Evolutionary conservation across 2,888 invertebrate species (phyloP).

Genomic region (Acleris holmiana): DNA sequence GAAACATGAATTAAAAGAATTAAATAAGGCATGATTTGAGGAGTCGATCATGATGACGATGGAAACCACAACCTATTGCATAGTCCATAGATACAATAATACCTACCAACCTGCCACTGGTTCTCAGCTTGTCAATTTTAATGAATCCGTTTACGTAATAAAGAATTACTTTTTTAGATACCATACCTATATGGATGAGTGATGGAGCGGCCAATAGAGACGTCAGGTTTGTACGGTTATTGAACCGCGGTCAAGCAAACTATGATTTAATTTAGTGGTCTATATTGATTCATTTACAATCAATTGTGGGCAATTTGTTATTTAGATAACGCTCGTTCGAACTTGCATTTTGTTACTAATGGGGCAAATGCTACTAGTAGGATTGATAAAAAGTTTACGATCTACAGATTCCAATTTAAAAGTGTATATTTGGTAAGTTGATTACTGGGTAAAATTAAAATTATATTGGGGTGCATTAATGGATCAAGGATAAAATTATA

Average conservation of each 20-base stretch:
- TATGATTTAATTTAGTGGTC: constrained; percentile 25
- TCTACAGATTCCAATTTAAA: constrained; percentile 2
- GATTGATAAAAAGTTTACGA: constrained; percentile 18
- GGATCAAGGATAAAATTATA: not conserved
- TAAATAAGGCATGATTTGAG: too few relatives aligned
- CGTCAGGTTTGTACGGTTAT: constrained; percentile 54
- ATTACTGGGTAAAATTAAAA: not conserved
- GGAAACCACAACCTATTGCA: too few relatives aligned
- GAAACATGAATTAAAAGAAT: too few relatives aligned
- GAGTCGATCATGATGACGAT: too few relatives aligned
- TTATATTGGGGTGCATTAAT: not conserved
- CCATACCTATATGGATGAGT: constrained; percentile 53
- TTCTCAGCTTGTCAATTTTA: constrained; percentile 13
- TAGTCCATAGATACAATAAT: too few relatives aligned
- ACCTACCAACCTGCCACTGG: too few relatives aligned
- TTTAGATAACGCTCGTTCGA: constrained; percentile 27
- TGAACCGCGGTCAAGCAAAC: constrained; percentile 43
- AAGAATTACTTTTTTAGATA: constrained; percentile 39
- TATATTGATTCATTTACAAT: constrained; percentile 25
- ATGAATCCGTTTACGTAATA: constrained; percentile 9
- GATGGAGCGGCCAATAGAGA: constrained; percentile 49
- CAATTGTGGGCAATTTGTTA: constrained; percentile 32
- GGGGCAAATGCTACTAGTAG: constrained; percentile 20
- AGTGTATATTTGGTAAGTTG: constrained; percentile 4
- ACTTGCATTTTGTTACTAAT: constrained; percentile 26